These are phyloP conservation scores for Empis stercorea DNA, from an alignment of 2,888 invertebrate species.

Conservation along the genomic window DNA sequence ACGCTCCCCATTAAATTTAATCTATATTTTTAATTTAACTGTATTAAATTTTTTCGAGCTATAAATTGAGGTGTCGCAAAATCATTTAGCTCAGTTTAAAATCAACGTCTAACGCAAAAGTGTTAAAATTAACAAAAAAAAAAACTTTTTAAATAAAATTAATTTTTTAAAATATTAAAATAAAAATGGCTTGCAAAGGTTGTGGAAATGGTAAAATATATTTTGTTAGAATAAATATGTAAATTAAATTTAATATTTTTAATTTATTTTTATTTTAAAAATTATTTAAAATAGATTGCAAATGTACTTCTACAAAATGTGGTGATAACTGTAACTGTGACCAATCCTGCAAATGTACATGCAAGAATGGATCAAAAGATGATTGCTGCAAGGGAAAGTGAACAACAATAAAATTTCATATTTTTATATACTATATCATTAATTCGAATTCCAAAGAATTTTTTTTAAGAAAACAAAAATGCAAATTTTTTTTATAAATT, in stretches of 20 bases:
- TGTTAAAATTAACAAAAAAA: not conserved
- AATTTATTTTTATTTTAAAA: not conserved
- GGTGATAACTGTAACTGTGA: constrained; percentile 27
- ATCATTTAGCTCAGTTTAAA: not conserved
- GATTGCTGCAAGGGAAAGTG: constrained; percentile 7
- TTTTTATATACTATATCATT: not conserved
- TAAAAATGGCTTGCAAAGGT: constrained; percentile 7
- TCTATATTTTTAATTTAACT: no score
- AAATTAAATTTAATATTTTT: no score
- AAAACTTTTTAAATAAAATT: constrained; percentile 6
- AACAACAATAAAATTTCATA: not conserved
- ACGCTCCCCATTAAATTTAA: no score
- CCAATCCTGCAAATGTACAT: constrained; percentile 18
- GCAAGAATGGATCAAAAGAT: constrained; percentile 15
- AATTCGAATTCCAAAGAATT: no score
- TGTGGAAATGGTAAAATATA: constrained; percentile 11
- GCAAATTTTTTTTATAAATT: not conserved
- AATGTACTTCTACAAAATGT: constrained; percentile 28
- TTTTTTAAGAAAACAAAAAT: no score
- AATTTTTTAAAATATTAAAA: not conserved
- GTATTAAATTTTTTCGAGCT: no score
- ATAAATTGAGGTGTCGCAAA: no score
- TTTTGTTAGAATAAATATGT: not conserved
- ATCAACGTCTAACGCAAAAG: not conserved
- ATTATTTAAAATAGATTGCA: constrained; percentile 24